These are phyloP conservation scores for Drosophila bipectinata DNA, from an alignment of 1,140 invertebrate species.

Conservation along the genomic window DNA sequence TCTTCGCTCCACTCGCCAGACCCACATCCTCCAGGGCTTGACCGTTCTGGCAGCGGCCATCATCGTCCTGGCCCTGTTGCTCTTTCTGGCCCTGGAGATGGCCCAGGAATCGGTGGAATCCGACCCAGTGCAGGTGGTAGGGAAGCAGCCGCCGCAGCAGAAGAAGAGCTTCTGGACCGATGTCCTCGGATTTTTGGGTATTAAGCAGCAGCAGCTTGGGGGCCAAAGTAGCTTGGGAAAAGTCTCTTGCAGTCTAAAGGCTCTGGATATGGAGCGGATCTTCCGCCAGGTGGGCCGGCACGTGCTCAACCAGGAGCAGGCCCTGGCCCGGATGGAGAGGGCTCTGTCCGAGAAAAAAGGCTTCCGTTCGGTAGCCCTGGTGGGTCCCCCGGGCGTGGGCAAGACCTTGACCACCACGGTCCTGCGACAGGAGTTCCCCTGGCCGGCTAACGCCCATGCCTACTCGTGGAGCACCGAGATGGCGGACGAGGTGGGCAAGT, in stretches of 20 bases:
- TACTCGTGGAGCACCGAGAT: slow-evolving; percentile 72
- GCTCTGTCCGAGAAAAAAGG: background rate
- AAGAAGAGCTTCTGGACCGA: background rate
- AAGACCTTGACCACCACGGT: slow-evolving; percentile 48
- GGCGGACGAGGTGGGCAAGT: slow-evolving; percentile 51
- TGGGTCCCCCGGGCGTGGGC: slow-evolving; percentile 69
- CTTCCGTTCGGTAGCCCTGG: slow-evolving; percentile 58
- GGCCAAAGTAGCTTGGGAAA: background rate
- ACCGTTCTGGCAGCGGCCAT: slow-evolving; percentile 18
- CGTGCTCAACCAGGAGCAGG: slow-evolving; percentile 65
- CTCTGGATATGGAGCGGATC: slow-evolving; percentile 31
- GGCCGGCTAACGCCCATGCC: slow-evolving; percentile 68
- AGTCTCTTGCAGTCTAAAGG: slow-evolving; percentile 29
- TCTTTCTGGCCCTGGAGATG: slow-evolving; percentile 32
- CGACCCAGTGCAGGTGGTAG: background rate
- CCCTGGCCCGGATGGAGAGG: slow-evolving; percentile 46
- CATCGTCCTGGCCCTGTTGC: slow-evolving; percentile 22
- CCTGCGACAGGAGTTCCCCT: slow-evolving; percentile 57
- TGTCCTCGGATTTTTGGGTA: background rate
- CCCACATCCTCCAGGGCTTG: slow-evolving; percentile 40
- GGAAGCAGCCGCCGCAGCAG: background rate
- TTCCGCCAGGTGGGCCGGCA: slow-evolving; percentile 38
- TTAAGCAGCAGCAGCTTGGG: background rate
- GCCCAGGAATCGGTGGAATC: background rate
- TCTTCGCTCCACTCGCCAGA: slow-evolving; percentile 17